Evolutionary conservation across 1,140 invertebrate genomes (phyloP).

Genomic region (Prorops nasuta): DNA sequence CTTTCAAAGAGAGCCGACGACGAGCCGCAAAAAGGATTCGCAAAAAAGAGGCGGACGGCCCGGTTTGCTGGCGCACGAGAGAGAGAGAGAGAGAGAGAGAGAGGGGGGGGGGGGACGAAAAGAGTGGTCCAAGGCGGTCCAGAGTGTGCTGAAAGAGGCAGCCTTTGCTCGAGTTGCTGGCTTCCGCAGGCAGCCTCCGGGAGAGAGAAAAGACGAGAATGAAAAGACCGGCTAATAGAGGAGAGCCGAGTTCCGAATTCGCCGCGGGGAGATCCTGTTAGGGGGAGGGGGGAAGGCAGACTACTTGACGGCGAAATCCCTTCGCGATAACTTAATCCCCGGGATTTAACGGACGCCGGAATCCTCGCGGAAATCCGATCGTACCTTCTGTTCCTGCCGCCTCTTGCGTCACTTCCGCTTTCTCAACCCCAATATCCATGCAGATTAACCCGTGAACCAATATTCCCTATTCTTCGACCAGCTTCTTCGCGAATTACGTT

Average conservation of each 20-base stretch:
- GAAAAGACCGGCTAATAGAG: slow-evolving; percentile 31
- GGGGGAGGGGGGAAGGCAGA: neutral
- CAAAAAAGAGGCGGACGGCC: slow-evolving; percentile 22
- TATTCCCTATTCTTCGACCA: no score
- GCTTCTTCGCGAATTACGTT: no score
- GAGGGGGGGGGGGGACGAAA: slow-evolving; percentile 12
- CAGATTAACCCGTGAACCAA: no score
- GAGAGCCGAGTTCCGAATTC: slow-evolving; percentile 18
- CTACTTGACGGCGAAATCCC: slow-evolving; percentile 50
- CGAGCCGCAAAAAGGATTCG: slow-evolving; percentile 53
- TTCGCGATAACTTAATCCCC: slow-evolving; percentile 49
- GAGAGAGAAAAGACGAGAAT: slow-evolving; percentile 14
- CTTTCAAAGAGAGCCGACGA: slow-evolving; percentile 52
- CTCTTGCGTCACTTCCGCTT: no score
- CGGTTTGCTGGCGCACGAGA: neutral
- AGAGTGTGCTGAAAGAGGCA: slow-evolving; percentile 11
- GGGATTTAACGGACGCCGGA: slow-evolving; percentile 36
- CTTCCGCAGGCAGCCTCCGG: slow-evolving; percentile 18
- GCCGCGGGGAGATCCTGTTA: neutral
- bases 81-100: slow-evolving; percentile 21
- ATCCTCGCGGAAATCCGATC: slow-evolving; percentile 39
- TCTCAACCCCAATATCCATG: no score
- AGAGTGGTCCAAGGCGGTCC: slow-evolving; percentile 17
- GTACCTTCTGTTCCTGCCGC: slow-evolving; percentile 16
- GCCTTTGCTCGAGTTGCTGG: slow-evolving; percentile 28